Conservation (phyloP, 2,113 vertebrate species). For the Psophia crepitans region DNA sequence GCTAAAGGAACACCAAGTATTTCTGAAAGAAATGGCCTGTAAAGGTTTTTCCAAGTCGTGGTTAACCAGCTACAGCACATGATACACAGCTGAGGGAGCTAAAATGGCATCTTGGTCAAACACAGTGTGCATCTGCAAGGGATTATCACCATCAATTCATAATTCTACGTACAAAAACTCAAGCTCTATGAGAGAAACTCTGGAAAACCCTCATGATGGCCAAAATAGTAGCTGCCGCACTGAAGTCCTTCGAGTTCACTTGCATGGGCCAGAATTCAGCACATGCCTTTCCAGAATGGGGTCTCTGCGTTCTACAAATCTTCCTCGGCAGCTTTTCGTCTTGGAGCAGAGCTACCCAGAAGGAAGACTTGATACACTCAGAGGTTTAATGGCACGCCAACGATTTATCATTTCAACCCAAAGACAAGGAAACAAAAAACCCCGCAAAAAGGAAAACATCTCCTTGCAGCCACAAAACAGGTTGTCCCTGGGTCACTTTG, state of each 20-base stretch:
- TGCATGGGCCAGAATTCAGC: background rate
- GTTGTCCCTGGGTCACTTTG: background rate
- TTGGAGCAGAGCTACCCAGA: background rate
- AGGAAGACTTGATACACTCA: background rate
- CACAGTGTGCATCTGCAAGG: background rate
- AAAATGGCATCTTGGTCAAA: background rate
- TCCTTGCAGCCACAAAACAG: background rate
- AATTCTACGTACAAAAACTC: background rate
- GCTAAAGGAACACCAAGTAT: background rate
- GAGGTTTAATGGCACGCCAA: background rate
- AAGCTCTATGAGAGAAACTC: background rate
- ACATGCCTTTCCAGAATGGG: background rate
- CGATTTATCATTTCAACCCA: background rate
- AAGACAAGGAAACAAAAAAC: background rate
- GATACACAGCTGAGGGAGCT: background rate
- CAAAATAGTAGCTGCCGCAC: background rate
- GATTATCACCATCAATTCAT: background rate
- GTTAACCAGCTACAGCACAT: background rate
- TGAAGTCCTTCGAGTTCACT: background rate
- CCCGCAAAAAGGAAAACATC: background rate
- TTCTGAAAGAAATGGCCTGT: background rate
- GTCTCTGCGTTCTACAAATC: background rate
- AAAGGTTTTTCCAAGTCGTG: background rate
- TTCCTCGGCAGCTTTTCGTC: background rate
- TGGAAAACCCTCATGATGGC: background rate